Evolutionary conservation across 2,113 vertebrate species (phyloP).

Genomic region (Lepidothrix coronata): DNA sequence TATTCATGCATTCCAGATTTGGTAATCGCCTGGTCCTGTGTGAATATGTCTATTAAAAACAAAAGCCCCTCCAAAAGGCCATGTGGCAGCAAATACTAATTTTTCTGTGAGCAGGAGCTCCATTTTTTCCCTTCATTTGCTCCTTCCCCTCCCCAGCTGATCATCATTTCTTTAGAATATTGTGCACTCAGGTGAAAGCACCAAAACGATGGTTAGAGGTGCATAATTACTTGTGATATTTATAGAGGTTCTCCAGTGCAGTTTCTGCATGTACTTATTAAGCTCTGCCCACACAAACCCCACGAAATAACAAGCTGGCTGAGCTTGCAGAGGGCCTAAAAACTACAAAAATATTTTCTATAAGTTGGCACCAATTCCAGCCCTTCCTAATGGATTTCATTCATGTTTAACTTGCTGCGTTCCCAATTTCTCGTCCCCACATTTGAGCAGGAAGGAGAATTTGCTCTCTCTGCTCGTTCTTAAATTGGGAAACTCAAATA

Average conservation of each 20-base stretch:
- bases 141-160: not conserved
- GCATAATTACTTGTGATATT: constrained; percentile 44
- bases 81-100: constrained; percentile 24
- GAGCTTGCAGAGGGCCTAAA: constrained; percentile 31
- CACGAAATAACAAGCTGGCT: constrained; percentile 51
- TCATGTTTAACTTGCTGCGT: not conserved
- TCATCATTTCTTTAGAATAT: not conserved
- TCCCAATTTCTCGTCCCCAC: not conserved
- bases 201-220: not conserved
- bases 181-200: constrained; percentile 42
- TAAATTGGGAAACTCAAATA: not conserved
- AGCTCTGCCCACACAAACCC: constrained; percentile 61
- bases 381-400: constrained; percentile 8
- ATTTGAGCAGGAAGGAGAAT: not conserved
- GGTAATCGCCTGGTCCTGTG: not conserved
- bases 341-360: constrained; percentile 20
- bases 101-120: constrained; percentile 18
- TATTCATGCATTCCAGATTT: constrained; percentile 35
- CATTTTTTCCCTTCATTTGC: not conserved
- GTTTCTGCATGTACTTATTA: constrained; percentile 54
- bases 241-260: constrained; percentile 50
- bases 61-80: constrained; percentile 23
- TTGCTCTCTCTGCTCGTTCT: not conserved
- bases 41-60: constrained; percentile 26
- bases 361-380: not conserved